Evolutionary conservation across 2,888 invertebrate species (phyloP).

Genomic region (Timandra comae): DNA sequence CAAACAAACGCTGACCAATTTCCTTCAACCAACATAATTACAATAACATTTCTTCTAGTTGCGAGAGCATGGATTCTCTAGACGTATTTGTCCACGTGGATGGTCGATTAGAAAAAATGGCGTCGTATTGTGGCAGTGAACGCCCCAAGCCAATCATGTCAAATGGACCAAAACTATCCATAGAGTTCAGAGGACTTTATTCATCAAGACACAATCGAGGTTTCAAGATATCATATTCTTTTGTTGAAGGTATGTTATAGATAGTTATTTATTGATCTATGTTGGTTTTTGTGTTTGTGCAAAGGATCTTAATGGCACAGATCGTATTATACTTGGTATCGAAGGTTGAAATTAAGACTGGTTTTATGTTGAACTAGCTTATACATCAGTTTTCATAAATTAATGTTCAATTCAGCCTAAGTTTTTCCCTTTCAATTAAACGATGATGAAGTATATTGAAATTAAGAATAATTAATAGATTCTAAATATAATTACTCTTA

Average conservation of each 20-base stretch:
- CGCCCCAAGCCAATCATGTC: slow-evolving; percentile 95
- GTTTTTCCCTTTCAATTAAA: too few species aligned
- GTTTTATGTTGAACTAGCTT: too few species aligned
- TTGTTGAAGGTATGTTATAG: slow-evolving; percentile 94
- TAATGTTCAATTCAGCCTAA: too few species aligned
- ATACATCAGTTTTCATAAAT: too few species aligned
- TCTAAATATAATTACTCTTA: too few species aligned
- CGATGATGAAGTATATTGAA: too few species aligned
- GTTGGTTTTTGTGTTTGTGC: too few species aligned
- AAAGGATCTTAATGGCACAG: too few species aligned
- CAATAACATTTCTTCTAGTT: slow-evolving; percentile 75
- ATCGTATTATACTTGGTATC: too few species aligned
- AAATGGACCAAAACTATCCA: slow-evolving; percentile 87
- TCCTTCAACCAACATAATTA: slow-evolving; percentile 21
- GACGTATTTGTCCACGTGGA: slow-evolving; percentile 88
- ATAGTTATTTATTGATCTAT: neutral
- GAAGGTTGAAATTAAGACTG: too few species aligned
- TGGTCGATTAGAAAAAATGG: slow-evolving; percentile 90
- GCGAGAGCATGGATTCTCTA: slow-evolving; percentile 86
- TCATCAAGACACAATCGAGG: slow-evolving; percentile 88
- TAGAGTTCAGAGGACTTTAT: slow-evolving; percentile 88
- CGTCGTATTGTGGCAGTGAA: slow-evolving; percentile 90
- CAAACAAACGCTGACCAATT: too few species aligned
- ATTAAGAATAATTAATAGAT: too few species aligned
- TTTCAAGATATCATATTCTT: slow-evolving; percentile 91